Base-by-base conservation (phyloP, 2,797 vertebrate genomes). In the Artibeus lituratus region DNA sequence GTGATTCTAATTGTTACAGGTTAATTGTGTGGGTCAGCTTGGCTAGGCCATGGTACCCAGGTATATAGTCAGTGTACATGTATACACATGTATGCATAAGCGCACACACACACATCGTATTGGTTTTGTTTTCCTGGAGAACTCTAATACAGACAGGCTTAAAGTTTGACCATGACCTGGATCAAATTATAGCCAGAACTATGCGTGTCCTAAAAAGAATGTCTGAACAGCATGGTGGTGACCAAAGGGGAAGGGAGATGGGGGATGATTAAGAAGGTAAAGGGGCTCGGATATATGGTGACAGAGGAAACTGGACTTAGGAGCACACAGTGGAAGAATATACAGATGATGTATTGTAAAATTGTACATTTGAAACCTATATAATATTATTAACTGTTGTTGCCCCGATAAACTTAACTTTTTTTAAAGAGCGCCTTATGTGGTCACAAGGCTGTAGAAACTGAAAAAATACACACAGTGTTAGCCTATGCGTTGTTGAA, bases 21-120 rank as follows among this genome's bases (percentile, higher is more conserved):
- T 70, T 96, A 92, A 85, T 83, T 73, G 81, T 69, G 90, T 87
- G 37, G 77, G 59, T 67, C 67, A 91, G 42, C 12, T 73, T 90
- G 73, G 49, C 73, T 53, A 80, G 78, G 18, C 51, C 72, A 85
- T 42, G 8, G 37, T 55, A 37, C 51, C 29, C 42, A 81, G 35
- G 42, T 67, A 83, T 53, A 62, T 93, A 81, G 44, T 93, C 57
- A 87, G 47, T 67, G 32, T 47, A 12, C 44, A n/a, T 3, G 5
- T 37, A 44, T 11, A 57, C 44, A 42, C 49, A 18, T 62, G 59
- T 42, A 81, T 15, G 47, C 19, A 47, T 57, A 44, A 18, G 18
- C 65, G 44, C 44, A 42, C n/a, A n/a, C n/a, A n/a, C 10, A 59
- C 55, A 59, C 37, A 26, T 10, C 62, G 15, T 47, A 7, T 55